Evolutionary conservation across 2,888 invertebrate species (phyloP), one percentile per base, ranked within the genome.

Genomic region (Cephus sareptanus): DNA sequence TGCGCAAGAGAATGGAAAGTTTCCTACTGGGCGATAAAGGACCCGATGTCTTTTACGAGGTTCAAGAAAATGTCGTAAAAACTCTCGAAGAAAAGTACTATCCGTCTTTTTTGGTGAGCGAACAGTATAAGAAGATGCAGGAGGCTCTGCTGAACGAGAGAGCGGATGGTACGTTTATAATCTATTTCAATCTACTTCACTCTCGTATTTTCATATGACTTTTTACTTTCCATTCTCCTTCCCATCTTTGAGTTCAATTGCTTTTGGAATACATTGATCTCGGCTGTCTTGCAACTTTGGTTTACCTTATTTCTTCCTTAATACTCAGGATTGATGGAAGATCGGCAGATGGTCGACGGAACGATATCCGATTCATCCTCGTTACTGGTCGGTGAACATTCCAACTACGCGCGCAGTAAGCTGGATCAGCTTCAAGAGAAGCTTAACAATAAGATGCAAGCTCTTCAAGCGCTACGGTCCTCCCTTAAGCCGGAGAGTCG

Each of bases 21-120:
- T 98, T 98, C 92, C 92, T 98, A 77, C 91, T 97, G 80, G 98
- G 98, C 30, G 96, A 98, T 89, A 95, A 96, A 87, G 97, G 97
- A 0, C 97, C 97, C 33, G 96, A 96, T 92, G 96, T 97, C 37
- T 97, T 98, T 91, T 97, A 96, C 87, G 96, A 97, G 90, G 96
- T 97, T 33, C 97, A 98, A 91, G 94, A 95, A 33, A 94, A 94
- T 81, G 96, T 98, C 12, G 94, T 96, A 15, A 95, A 95, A 86
- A 95, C 95, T 0, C 93, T 98, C 79, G 96, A 97, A 89, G 96
- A 97, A 83, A 96, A 97, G 90, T 96, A 97, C 91, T 98, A 97
- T 91, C 96, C 97, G 76, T 95, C 97, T 2, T 98, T 98, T 91
- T 93, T 98, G 77, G 94, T 97, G 79, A 97, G 97, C 88, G 96